Evolutionary conservation across 2,888 invertebrate species (phyloP), one percentile per base, ranked within the genome.

Genomic region (Pristionchus exspectatus): DNA sequence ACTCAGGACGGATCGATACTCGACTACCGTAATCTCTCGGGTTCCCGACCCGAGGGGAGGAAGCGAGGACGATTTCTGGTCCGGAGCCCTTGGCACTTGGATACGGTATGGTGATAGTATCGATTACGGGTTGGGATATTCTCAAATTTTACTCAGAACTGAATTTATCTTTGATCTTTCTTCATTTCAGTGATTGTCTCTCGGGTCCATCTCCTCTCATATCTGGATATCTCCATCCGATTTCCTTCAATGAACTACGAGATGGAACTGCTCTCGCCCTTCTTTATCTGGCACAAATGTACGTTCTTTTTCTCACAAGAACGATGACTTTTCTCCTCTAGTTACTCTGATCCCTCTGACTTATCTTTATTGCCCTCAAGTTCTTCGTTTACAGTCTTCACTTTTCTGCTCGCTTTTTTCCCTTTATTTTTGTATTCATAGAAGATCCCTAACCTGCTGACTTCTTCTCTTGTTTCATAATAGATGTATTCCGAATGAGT

Each of bases 21-120:
- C 84, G 84, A 84, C 56, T 84, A 84, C 84, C 84, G 84, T 84
- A 84, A 56, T 59, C 84, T 84, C 84, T 84, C 84, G 84, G 84
- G 84, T 84, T 18, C 84, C 84, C 84, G 84, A 84, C 84, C 84
- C 84, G 84, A 84, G 56, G 59, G 84, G 84, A 30, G 84, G 59
- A 44, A 30, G 27, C 27, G 81, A 81, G 84, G 56, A 59, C 54
- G 56, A 30, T n/a, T 84, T 84, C 84, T 84, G 84, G 84, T 84
- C 84, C 30, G 84, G 84, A 56, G 44, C 84, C 18, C 84, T 84
- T 5, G 84, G 84, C 16, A 59, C 84, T 14, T 84, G 84, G 84
- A 84, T 84, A 84, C 84, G 84, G 84, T 83, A 50, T 24, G 77
- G 30, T 16, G 21, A 3, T 44, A 50, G 44, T 50, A 12, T 12